phyloP scores from a whole-genome alignment of 2,113 vertebrate genomes.

The Sorex fumeus region DNA sequence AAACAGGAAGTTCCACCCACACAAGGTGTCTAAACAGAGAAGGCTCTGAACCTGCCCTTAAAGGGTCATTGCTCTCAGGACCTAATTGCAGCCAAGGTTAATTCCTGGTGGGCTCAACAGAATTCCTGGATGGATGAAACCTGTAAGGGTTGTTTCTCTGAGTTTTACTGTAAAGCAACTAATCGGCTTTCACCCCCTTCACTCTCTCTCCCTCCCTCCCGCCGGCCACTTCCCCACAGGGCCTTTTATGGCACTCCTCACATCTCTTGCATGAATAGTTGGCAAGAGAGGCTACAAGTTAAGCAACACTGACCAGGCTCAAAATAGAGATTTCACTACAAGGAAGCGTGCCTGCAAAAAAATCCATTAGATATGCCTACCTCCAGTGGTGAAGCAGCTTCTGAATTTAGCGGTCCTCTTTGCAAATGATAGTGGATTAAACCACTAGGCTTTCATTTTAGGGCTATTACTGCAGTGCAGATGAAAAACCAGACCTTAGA shows the following conservation, averaged over 20 bases:
- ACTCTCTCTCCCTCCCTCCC: background rate
- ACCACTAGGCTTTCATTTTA: conserved; percentile 13
- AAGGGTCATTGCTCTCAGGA: conserved; percentile 69
- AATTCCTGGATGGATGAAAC: conserved; percentile 68
- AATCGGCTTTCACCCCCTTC: conserved; percentile 28
- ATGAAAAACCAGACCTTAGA: background rate
- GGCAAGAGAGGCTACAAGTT: conserved; percentile 12
- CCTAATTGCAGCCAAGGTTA: conserved; percentile 67
- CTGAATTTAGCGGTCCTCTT: background rate
- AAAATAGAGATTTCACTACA: conserved; percentile 19
- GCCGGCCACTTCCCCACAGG: background rate
- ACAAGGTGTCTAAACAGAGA: conserved; percentile 76
- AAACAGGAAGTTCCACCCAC: conserved; percentile 81
- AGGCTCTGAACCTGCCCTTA: conserved; percentile 56
- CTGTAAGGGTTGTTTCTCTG: conserved; percentile 45
- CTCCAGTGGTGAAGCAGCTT: background rate
- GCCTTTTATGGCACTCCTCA: conserved; percentile 29
- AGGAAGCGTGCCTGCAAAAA: conserved; percentile 13
- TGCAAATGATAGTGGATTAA: background rate
- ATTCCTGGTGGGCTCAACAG: conserved; percentile 34
- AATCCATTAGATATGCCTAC: background rate
- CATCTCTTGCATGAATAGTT: conserved; percentile 41
- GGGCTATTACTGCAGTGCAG: background rate
- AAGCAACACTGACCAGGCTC: conserved; percentile 16
- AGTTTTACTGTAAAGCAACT: conserved; percentile 53